Conservation (phyloP, 2,888 invertebrate genomes). For the Lycaena phlaeas region DNA sequence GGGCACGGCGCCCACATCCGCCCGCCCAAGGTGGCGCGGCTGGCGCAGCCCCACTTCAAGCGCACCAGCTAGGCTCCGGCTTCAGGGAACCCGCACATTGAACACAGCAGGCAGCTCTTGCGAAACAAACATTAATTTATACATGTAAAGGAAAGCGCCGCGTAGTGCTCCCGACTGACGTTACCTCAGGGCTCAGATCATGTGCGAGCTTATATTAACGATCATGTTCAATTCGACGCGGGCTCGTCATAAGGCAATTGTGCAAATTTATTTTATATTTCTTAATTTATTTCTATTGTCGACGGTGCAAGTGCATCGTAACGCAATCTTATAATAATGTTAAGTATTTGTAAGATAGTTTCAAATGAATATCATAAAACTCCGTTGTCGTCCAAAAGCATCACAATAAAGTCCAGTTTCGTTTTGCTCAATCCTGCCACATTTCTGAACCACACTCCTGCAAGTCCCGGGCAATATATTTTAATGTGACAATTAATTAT, state of each 20-base stretch:
- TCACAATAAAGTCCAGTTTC: slow-evolving; percentile 34
- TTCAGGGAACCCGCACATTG: slow-evolving; percentile 24
- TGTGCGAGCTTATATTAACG: slow-evolving; percentile 15
- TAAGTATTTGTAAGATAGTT: slow-evolving; percentile 66
- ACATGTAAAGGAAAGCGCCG: background rate
- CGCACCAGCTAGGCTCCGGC: slow-evolving; percentile 51
- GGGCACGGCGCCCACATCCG: slow-evolving; percentile 60
- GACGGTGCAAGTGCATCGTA: slow-evolving; percentile 30
- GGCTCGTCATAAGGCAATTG: slow-evolving; percentile 29
- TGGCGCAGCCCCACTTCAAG: slow-evolving; percentile 54
- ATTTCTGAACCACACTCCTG: slow-evolving; percentile 10
- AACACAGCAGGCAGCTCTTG: slow-evolving; percentile 21
- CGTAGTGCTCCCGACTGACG: background rate
- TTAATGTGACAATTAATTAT: slow-evolving; percentile 60
- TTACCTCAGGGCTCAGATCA: slow-evolving; percentile 18
- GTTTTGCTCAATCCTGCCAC: slow-evolving; percentile 25
- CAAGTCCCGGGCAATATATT: slow-evolving; percentile 36
- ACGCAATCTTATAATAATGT: slow-evolving; percentile 55
- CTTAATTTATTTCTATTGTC: slow-evolving; percentile 60
- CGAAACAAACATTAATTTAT: background rate
- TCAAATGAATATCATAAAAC: slow-evolving; percentile 40
- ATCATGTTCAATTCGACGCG: slow-evolving; percentile 21
- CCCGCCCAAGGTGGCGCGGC: slow-evolving; percentile 61
- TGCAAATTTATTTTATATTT: slow-evolving; percentile 53
- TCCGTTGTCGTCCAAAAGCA: slow-evolving; percentile 37